These are phyloP conservation scores for Monodelphis domestica DNA, from an alignment of 2,797 vertebrate genomes.

Conservation along the genomic window DNA sequence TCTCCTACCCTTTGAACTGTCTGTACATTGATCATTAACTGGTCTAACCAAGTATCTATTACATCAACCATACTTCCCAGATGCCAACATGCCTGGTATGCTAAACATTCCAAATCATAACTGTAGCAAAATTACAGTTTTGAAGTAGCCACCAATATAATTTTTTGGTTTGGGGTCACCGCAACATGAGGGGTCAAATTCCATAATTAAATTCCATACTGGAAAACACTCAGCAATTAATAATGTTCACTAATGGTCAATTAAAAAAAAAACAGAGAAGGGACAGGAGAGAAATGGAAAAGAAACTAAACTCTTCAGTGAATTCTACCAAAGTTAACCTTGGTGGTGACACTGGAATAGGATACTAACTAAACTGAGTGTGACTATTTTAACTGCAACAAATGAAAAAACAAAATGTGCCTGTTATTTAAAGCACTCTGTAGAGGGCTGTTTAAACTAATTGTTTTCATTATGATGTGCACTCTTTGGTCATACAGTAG, in stretches of 20 bases:
- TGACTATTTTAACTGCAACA: conserved; percentile 80
- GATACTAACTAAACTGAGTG: conserved; percentile 79
- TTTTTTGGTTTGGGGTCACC: too few relatives aligned
- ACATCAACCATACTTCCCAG: too few relatives aligned
- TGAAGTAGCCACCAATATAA: conserved; percentile 69
- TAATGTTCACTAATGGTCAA: conserved; percentile 79
- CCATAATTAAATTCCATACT: conserved; percentile 80
- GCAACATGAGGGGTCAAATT: too few relatives aligned
- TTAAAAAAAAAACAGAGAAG: conserved; percentile 38
- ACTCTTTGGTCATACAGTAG: conserved; percentile 78
- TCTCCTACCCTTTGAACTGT: too few relatives aligned
- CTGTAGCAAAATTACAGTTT: too few relatives aligned
- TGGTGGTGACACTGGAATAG: conserved; percentile 80
- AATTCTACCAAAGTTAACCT: conserved; percentile 81
- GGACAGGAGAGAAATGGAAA: conserved; percentile 58
- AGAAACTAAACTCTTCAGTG: conserved; percentile 75
- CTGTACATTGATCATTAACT: too few relatives aligned
- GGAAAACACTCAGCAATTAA: conserved; percentile 81
- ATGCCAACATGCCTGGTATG: too few relatives aligned
- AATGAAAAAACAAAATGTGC: conserved; percentile 86
- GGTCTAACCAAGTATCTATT: too few relatives aligned
- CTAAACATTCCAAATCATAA: too few relatives aligned
- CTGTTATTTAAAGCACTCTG: conserved; percentile 88
- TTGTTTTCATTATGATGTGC: conserved; percentile 77
- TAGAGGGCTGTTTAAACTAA: conserved; percentile 81